phyloP scores from a whole-genome alignment of 2,888 invertebrate genomes.

The Aporophyla lueneburgensis region DNA sequence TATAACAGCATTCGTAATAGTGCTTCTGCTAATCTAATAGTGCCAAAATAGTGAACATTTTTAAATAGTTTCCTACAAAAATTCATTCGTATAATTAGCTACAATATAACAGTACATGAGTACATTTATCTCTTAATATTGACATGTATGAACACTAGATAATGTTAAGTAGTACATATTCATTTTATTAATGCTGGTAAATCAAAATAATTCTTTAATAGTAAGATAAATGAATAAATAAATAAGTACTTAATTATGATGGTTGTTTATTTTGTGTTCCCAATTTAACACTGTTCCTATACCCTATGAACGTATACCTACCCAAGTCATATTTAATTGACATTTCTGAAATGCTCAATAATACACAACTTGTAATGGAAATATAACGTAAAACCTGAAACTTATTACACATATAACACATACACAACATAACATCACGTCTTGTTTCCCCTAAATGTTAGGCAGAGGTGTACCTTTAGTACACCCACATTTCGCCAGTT shows the following conservation, averaged over 20 bases:
- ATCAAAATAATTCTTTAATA: constrained; percentile 80
- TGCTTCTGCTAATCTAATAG: constrained; percentile 84
- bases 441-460: no score
- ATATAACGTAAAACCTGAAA: background rate
- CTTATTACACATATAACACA: no score
- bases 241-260: constrained; percentile 80
- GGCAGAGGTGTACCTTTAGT: no score
- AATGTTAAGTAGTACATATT: constrained; percentile 77
- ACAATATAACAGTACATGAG: constrained; percentile 75
- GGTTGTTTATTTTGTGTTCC: constrained; percentile 38
- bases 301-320: background rate
- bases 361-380: background rate
- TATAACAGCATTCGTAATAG: constrained; percentile 77
- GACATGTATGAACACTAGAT: constrained; percentile 75
- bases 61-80: constrained; percentile 68
- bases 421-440: no score
- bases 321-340: background rate
- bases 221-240: constrained; percentile 72
- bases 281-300: background rate
- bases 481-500: no score
- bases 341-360: constrained; percentile 3
- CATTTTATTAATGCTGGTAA: constrained; percentile 81
- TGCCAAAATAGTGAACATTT: constrained; percentile 84
- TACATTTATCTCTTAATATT: constrained; percentile 73
- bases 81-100: constrained; percentile 75